phyloP scores from a whole-genome alignment of 2,797 vertebrate species.

The Malurus splendens region DNA sequence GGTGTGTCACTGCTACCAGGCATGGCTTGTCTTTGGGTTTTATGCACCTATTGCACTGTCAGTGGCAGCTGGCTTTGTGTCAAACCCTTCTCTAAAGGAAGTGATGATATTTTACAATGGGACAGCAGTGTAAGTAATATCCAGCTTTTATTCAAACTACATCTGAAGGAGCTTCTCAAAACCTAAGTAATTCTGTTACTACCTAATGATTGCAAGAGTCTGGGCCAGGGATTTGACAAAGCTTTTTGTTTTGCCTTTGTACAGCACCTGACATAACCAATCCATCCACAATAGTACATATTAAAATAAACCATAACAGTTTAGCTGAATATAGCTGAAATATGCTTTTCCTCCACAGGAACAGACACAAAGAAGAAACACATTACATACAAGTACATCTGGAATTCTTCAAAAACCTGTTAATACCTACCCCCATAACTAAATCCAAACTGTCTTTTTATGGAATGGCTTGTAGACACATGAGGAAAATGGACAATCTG shows the following conservation, averaged over 20 bases:
- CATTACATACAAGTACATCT: not conserved
- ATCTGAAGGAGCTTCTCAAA: not conserved
- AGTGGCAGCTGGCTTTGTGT: not conserved
- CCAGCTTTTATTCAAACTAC: not conserved
- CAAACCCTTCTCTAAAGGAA: not conserved
- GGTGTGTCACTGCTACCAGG: not conserved
- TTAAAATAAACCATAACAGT: not conserved
- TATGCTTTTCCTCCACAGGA: not conserved
- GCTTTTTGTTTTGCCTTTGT: not conserved
- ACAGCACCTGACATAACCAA: not conserved
- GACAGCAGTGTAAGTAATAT: not conserved
- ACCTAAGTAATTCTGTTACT: not conserved
- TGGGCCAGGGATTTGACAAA: not conserved
- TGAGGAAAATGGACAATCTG: not conserved
- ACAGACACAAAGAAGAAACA: not conserved
- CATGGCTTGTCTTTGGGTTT: not conserved
- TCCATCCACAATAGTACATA: not conserved
- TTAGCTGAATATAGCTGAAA: not conserved
- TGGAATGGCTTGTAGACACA: not conserved
- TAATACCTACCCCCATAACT: not conserved
- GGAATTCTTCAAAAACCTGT: not conserved
- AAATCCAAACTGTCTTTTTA: not conserved
- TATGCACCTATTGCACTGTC: rapidly evolving
- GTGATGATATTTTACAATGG: not conserved
- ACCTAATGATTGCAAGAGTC: not conserved